Conservation (phyloP, 2,797 vertebrate species). For the Zenarchopterus dispar region DNA sequence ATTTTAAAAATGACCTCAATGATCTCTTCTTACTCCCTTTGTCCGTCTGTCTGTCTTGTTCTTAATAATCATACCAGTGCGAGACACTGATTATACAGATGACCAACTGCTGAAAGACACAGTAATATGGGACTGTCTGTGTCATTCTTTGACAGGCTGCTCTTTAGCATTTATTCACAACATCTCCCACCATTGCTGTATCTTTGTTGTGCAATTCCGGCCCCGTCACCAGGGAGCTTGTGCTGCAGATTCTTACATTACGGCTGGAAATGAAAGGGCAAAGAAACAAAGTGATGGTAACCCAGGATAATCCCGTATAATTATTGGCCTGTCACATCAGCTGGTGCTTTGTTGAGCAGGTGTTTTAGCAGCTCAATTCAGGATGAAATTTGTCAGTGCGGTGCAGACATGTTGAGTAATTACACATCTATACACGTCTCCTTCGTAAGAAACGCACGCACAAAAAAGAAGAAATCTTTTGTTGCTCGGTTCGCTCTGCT, state of each 20-base stretch:
- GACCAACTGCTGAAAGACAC: slow-evolving; percentile 75
- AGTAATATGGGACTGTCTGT: slow-evolving; percentile 46
- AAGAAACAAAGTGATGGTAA: slow-evolving; percentile 71
- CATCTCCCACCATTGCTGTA: slow-evolving; percentile 29
- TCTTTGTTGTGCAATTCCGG: slow-evolving; percentile 33
- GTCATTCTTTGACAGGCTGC: slow-evolving; percentile 54
- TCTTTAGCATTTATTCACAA: slow-evolving; percentile 49
- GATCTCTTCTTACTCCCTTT: slow-evolving; percentile 32
- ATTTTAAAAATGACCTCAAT: slow-evolving; percentile 40
- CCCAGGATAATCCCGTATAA: slow-evolving; percentile 68
- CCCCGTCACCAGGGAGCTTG: slow-evolving; percentile 25
- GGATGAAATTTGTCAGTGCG: slow-evolving; percentile 73
- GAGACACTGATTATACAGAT: slow-evolving; percentile 66
- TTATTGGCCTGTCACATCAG: slow-evolving; percentile 74
- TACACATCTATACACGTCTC: slow-evolving; percentile 64
- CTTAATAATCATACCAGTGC: slow-evolving; percentile 63
- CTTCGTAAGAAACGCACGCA: slow-evolving; percentile 49
- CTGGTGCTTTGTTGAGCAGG: slow-evolving; percentile 73
- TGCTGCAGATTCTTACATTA: slow-evolving; percentile 51
- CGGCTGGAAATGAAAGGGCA: slow-evolving; percentile 60
- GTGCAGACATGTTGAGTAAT: slow-evolving; percentile 72
- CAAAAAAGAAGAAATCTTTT: slow-evolving; percentile 46
- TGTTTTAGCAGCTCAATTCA: slow-evolving; percentile 66
- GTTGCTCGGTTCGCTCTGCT: slow-evolving; percentile 33
- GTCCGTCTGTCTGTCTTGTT: slow-evolving; percentile 35